These are phyloP conservation scores for Hestina assimilis DNA, from an alignment of 1,140 invertebrate genomes.

Conservation along the genomic window DNA sequence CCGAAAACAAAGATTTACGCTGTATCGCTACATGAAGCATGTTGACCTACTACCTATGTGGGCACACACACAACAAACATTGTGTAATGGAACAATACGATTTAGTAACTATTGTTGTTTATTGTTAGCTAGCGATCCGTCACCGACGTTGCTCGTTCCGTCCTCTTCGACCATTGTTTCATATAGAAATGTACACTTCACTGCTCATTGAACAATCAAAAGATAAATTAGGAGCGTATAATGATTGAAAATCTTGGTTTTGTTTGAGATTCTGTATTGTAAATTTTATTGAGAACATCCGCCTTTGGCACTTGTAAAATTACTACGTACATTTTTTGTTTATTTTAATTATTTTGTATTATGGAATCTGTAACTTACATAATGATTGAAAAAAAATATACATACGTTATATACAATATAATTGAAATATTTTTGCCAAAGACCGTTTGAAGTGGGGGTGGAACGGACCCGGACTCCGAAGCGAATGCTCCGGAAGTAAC, in stretches of 20 bases:
- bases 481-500: no score
- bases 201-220: slow-evolving; percentile 15
- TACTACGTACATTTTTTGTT: no score
- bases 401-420: no score
- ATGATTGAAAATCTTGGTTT: neutral
- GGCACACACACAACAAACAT: slow-evolving; percentile 8
- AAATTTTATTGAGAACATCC: neutral
- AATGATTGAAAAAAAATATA: no score
- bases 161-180: slow-evolving; percentile 15
- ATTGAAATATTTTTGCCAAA: no score
- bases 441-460: no score
- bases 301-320: neutral
- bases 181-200: slow-evolving; percentile 21
- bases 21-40: slow-evolving; percentile 43
- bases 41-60: slow-evolving; percentile 42
- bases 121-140: slow-evolving; percentile 32
- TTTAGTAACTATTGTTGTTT: slow-evolving; percentile 27
- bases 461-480: no score
- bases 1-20: slow-evolving; percentile 44
- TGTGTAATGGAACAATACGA: slow-evolving; percentile 31
- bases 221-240: slow-evolving; percentile 11
- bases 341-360: no score
- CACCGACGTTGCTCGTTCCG: slow-evolving; percentile 14
- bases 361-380: no score
- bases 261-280: neutral